Conservation (phyloP, 2,797 vertebrate species). For the Bovichtus diacanthus region DNA sequence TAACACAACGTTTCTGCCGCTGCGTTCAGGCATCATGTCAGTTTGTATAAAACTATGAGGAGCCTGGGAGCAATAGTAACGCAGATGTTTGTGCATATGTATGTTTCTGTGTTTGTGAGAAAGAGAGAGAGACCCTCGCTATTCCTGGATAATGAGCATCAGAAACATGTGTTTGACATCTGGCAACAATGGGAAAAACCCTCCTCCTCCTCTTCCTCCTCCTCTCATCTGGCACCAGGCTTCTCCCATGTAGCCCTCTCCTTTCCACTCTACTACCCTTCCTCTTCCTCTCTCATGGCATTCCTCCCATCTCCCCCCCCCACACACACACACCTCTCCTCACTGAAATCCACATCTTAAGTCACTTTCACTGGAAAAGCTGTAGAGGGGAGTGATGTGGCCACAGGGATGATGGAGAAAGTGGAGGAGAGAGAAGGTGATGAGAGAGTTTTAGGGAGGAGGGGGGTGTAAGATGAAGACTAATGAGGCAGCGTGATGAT, state of each 20-base stretch:
- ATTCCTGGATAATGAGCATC: conserved; percentile 39
- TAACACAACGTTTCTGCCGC: not conserved
- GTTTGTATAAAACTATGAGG: not conserved
- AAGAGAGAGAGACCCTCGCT: not conserved
- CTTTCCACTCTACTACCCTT: conserved; percentile 15
- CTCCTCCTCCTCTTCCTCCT: not conserved
- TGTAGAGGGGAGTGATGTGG: not conserved
- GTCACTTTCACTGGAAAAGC: conserved; percentile 21
- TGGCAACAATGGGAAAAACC: conserved; percentile 37
- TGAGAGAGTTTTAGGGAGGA: not conserved
- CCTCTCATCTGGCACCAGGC: conserved; percentile 34
- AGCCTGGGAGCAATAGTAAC: not conserved
- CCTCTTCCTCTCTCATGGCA: conserved; percentile 24
- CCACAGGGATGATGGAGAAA: conserved; percentile 9
- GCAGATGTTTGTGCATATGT: conserved; percentile 21
- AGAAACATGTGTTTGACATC: conserved; percentile 56
- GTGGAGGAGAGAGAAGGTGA: not conserved
- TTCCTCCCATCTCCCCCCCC: not conserved
- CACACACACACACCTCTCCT: not conserved
- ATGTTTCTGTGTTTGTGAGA: not conserved
- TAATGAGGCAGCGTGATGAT: conserved; percentile 47
- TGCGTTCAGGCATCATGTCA: not conserved
- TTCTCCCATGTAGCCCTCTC: conserved; percentile 31
- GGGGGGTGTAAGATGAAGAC: conserved; percentile 22
- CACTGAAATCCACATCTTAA: conserved; percentile 31